Conservation (phyloP, 2,113 vertebrate species). For the Cariama cristata region DNA sequence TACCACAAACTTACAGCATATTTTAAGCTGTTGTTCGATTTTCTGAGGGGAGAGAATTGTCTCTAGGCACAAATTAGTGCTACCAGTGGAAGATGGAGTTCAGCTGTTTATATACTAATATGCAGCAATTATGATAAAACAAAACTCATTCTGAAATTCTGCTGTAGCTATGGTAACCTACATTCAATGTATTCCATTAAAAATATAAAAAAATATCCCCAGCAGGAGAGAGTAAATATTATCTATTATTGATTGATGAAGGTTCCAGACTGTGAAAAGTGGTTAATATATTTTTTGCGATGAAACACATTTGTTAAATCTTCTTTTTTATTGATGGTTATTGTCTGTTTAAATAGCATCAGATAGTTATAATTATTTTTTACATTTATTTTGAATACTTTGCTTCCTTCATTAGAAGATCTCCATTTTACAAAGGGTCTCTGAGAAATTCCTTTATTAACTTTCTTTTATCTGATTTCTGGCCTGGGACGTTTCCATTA, state of each 20-base stretch:
- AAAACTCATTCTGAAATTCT: conserved; percentile 76
- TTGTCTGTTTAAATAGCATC: conserved; percentile 67
- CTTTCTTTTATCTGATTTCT: conserved; percentile 33
- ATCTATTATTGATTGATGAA: conserved; percentile 81
- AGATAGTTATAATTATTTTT: conserved; percentile 65
- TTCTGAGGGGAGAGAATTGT: conserved; percentile 65
- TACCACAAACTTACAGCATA: conserved; percentile 39
- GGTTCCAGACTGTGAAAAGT: conserved; percentile 72
- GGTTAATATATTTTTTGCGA: conserved; percentile 73
- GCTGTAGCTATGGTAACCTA: conserved; percentile 79
- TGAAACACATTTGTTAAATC: conserved; percentile 66
- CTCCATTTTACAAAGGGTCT: background rate
- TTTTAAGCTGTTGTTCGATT: conserved; percentile 72
- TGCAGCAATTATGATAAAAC: conserved; percentile 82
- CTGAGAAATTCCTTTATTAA: conserved; percentile 27
- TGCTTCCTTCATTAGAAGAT: conserved; percentile 29
- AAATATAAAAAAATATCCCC: conserved; percentile 70
- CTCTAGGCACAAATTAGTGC: conserved; percentile 76
- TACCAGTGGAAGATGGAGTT: conserved; percentile 71
- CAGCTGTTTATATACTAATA: conserved; percentile 79
- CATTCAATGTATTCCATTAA: conserved; percentile 75
- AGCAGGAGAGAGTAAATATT: conserved; percentile 77
- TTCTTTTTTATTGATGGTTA: conserved; percentile 64
- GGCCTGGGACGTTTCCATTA: conserved; percentile 14
- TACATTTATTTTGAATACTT: conserved; percentile 35